Evolutionary conservation across 2,797 vertebrate genomes (phyloP), one percentile per base, ranked within the genome.

Genomic region (Mus spretus): DNA sequence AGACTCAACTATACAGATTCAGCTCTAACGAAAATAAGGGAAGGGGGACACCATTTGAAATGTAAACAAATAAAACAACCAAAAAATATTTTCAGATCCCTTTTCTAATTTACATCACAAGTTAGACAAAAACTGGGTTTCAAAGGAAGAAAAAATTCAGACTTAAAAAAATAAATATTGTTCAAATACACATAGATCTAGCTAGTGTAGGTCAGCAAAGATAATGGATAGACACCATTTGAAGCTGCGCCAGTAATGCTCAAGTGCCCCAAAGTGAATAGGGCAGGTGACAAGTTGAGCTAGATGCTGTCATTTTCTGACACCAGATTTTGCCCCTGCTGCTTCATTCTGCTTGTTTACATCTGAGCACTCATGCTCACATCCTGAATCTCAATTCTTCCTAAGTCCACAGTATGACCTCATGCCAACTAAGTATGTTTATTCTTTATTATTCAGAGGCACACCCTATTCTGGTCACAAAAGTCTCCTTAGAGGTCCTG

Each of bases 51-150:
- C 19, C 15, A 8, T 70, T 70, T n/a, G 34, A 70, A n/a, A 65
- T 65, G 28, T 65, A 65, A 65, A n/a, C 67, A 70, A n/a, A 70
- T 70, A 7, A 70, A 70, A 70, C 34, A 70, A 70, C 67, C 13
- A 67, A 67, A 67, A 70, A 70, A n/a, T 7, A 55, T 5, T 77
- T 67, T 77, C 75, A 37, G 40, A 81, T 87, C 14, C 24, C 34
- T 92, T 90, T 93, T 77, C 79, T 96, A 79, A 57, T 88, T 87
- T 74, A 77, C 75, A 34, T 87, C n/a, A 93, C 44, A 89, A 93
- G 53, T 93, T 80, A 83, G 40, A 91, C 94, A 63, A 63, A 97
- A 94, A 95, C 61, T 87, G 22, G 0, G 34, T 19, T 83, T 92
- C 22, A 92, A 67, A 77, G 85, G 93, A 97, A 81, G 72, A 65